Evolutionary conservation across 2,888 invertebrate genomes (phyloP).

Genomic region (Cotesia congregata): DNA sequence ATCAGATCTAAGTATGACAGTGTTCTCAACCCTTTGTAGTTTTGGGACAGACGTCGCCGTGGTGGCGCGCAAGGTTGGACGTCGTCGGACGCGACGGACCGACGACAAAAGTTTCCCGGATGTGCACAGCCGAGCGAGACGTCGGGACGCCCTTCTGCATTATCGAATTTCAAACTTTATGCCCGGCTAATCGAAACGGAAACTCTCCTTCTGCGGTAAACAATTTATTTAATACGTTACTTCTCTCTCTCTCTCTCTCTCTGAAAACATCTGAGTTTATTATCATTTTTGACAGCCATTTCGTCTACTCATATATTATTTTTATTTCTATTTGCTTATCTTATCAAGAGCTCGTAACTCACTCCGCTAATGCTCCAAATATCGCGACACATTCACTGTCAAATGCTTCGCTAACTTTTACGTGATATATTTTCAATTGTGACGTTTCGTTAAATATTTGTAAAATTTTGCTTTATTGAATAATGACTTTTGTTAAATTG

Average conservation of each 20-base stretch:
- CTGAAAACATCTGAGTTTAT: background rate
- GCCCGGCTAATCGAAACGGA: slow-evolving; percentile 43
- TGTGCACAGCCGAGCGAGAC: slow-evolving; percentile 44
- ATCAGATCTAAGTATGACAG: background rate
- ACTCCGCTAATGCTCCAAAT: background rate
- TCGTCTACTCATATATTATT: background rate
- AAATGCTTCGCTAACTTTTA: background rate
- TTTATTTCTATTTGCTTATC: background rate
- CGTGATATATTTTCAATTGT: background rate
- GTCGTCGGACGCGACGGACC: slow-evolving; percentile 42
- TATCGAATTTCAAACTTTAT: slow-evolving; percentile 49
- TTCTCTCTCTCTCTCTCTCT: background rate
- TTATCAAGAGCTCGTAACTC: background rate
- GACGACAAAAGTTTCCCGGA: slow-evolving; percentile 43
- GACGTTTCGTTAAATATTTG: background rate
- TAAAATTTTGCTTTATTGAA: too few relatives aligned
- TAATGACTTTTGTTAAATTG: too few relatives aligned
- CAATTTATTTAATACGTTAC: slow-evolving; percentile 41
- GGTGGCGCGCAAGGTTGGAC: slow-evolving; percentile 27
- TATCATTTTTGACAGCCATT: background rate
- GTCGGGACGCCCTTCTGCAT: slow-evolving; percentile 44
- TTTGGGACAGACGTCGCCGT: slow-evolving; percentile 35
- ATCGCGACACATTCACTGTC: background rate
- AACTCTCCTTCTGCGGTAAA: slow-evolving; percentile 43
- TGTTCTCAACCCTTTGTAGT: slow-evolving; percentile 36